These are phyloP conservation scores for Enoplosus armatus DNA, from an alignment of 2,797 vertebrate genomes.

Conservation along the genomic window DNA sequence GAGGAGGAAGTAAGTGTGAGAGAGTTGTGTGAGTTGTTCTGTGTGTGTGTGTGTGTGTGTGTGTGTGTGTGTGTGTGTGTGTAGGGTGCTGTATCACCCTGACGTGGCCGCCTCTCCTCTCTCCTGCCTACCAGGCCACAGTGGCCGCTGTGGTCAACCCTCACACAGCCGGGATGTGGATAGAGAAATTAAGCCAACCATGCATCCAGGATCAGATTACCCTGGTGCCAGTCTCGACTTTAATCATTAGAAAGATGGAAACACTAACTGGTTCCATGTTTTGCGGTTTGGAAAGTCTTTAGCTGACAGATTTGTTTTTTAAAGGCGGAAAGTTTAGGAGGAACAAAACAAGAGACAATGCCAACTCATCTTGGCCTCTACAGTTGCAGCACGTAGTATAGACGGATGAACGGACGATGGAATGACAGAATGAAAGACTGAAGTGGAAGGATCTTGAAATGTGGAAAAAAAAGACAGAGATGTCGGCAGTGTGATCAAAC, in stretches of 20 bases:
- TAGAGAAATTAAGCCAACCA: conserved; percentile 65
- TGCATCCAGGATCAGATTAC: conserved; percentile 67
- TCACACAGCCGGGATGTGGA: conserved; percentile 72
- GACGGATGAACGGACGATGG: conserved; percentile 8
- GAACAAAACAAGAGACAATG: conserved; percentile 35
- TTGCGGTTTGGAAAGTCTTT: conserved; percentile 67
- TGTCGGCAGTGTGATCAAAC: conserved; percentile 24
- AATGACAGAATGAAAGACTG: background rate
- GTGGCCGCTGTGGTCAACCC: conserved; percentile 70
- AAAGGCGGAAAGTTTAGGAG: conserved; percentile 52
- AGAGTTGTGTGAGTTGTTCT: no score
- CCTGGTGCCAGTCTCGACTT: conserved; percentile 58
- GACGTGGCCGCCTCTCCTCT: conserved; percentile 64
- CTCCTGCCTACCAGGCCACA: conserved; percentile 61
- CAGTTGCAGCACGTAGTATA: background rate
- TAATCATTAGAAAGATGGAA: conserved; percentile 64
- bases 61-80: conserved; percentile 20
- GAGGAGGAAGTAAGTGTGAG: conserved; percentile 47
- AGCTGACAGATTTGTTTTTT: conserved; percentile 39
- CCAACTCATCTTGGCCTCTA: conserved; percentile 29
- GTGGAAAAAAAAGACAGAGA: background rate
- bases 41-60: conserved; percentile 17
- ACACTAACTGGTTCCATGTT: conserved; percentile 59
- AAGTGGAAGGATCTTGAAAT: conserved; percentile 21
- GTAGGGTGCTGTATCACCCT: conserved; percentile 54